Evolutionary conservation across 2,113 vertebrate genomes (phyloP).

Genomic region (Marmota monax): DNA sequence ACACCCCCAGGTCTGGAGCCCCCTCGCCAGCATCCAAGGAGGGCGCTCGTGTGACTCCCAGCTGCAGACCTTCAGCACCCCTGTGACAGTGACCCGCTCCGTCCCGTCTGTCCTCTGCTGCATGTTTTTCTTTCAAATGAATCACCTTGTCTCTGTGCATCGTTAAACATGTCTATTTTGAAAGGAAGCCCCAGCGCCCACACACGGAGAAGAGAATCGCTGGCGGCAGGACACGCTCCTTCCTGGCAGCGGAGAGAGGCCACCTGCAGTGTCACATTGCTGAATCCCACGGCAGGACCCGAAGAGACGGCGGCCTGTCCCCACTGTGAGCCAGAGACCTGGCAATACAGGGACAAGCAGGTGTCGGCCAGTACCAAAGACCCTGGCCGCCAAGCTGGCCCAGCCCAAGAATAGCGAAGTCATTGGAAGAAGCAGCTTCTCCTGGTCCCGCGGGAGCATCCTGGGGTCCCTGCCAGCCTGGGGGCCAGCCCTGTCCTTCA

Average conservation of each 20-base stretch:
- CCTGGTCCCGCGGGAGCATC: accelerated
- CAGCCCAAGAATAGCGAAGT: neutral
- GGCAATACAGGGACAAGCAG: accelerated
- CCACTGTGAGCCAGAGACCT: accelerated
- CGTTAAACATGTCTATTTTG: neutral
- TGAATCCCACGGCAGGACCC: neutral
- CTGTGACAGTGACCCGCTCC: accelerated
- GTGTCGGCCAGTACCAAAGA: accelerated
- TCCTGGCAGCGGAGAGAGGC: accelerated
- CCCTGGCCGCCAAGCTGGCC: accelerated
- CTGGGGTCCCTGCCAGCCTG: accelerated
- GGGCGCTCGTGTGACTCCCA: too few relatives aligned
- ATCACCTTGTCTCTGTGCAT: neutral
- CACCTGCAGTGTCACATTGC: accelerated
- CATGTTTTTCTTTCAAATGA: neutral
- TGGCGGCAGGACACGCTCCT: too few relatives aligned
- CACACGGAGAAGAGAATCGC: neutral
- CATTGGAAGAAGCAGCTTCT: accelerated
- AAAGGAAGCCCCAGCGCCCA: neutral
- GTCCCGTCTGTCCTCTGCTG: neutral
- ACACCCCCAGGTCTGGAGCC: neutral
- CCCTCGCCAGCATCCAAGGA: neutral
- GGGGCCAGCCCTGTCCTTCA: neutral
- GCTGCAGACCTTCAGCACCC: too few relatives aligned
- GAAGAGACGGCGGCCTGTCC: neutral